Evolutionary conservation across 2,113 vertebrate genomes (phyloP), one percentile per base, ranked within the genome.

Genomic region (Hemibagrus wyckioides): DNA sequence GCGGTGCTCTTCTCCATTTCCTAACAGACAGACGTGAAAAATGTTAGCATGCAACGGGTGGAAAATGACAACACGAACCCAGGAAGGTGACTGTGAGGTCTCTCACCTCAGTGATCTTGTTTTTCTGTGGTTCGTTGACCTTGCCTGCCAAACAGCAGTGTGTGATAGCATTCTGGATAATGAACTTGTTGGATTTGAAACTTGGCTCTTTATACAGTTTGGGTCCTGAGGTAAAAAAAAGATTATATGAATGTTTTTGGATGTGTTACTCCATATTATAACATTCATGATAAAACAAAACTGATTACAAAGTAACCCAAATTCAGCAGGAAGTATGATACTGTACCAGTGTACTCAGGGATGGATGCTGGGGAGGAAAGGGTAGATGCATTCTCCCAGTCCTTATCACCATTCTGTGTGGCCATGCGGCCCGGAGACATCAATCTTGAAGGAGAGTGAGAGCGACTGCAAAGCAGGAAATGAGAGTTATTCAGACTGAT

Each of bases 181-280:
- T 98, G 92, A 97, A 97, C 92, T 97, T 97, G 94, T 98, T 98
- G 86, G 97, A 98, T 93, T 98, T 98, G 91, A 97, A 97, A 82
- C 97, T 98, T 52, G 97, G 97, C 90, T 98, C 97, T 92, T 97
- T 98, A 91, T 98, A 98, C n/a, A 98, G 94, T 91, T 96, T 96
- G 3, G 97, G 97, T 56, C 97, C 97, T 98, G 86, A 30, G 83
- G 92, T 1, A 89, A 14, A 90, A n/a, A 50, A 2, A 61, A 69
- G 2, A 69, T 1, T 10, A 30, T 30, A 30, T 7, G 1, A 76
- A n/a, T 28, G 10, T 28, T 41, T 76, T 50, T 5, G 39, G 6
- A 76, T 13, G 19, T 19, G 25, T 76, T n/a, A 41, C 3, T 21
- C 19, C 17, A 6, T 36, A 39, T 15, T 15, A 69, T 13, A 25